A percentile compares a stretch with the other conserved stretches of the same genome.
Conservation (phyloP, 2,888 invertebrate genomes). For the Philhelius pedissequus region DNA sequence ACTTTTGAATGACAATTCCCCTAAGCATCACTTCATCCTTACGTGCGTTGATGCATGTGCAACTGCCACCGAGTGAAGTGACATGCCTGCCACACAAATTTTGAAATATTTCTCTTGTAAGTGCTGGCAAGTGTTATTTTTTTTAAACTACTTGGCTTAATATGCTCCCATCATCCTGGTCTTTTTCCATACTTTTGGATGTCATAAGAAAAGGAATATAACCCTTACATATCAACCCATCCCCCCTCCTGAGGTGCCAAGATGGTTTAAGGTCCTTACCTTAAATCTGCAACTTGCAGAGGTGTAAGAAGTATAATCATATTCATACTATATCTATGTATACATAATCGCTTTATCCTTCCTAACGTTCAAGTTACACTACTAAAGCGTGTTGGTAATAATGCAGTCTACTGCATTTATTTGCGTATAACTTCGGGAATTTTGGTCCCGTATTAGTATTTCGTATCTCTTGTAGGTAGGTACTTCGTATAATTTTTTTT, state of each 20-base stretch:
- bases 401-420: slow-evolving; percentile 63
- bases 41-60: neutral
- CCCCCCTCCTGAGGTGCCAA: neutral
- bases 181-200: neutral
- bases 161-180: neutral
- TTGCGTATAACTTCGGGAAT: slow-evolving; percentile 48
- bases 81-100: slow-evolving; percentile 37
- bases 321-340: neutral
- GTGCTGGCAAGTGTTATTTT: slow-evolving; percentile 37
- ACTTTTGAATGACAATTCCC: slow-evolving; percentile 14
- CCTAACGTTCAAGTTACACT: slow-evolving; percentile 12
- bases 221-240: neutral
- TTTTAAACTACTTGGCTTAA: slow-evolving; percentile 53
- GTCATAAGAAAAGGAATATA: neutral
- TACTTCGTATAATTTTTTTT: neutral
- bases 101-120: slow-evolving; percentile 35
- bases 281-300: neutral
- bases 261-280: neutral
- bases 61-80: slow-evolving; percentile 26
- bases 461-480: slow-evolving; percentile 11
- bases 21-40: slow-evolving; percentile 25
- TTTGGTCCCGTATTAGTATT: slow-evolving; percentile 21
- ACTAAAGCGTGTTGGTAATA: slow-evolving; percentile 39
- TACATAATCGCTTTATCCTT: neutral
- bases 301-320: neutral